Evolutionary conservation across 2,888 invertebrate species (phyloP), one percentile per base, ranked within the genome.

Genomic region (Choristoneura rosaceana): DNA sequence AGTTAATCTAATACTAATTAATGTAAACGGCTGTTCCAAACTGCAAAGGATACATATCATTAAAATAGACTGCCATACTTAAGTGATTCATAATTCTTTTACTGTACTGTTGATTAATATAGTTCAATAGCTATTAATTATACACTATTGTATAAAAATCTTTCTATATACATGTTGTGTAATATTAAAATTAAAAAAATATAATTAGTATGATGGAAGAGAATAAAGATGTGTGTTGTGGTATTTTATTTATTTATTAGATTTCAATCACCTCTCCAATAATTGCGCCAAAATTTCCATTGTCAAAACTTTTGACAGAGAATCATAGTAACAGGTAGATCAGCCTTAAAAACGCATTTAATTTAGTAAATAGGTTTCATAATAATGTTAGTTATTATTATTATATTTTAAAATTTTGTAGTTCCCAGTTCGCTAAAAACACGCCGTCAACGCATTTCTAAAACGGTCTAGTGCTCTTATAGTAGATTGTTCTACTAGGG

Each of bases 121-220:
- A 91, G 91, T 83, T 89, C 86, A 83, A 84, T 91, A 93, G 90
- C 83, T 81, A 87, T 84, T 89, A 89, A 90, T 89, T 93, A 93
- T 94, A 93, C 92, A 94, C 93, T 93, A 93, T 94, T 93, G 93
- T 93, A 93, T 93, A 91, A 93, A 93, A 91, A 87, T 92, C 94
- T 93, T 93, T 93, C 94, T 93, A 94, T 93, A 90, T 93, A 93
- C 94, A 93, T 93, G 93, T 94, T 94, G 93, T 93, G 92, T 93
- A 91, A 88, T 91, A 90, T 87, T 91, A 89, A 91, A 90, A 88
- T 87, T 90, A 83, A 83, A 80, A 43, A 82, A 90, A 86, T 87
- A 86, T 88, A 76, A 85, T 84, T 89, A 91, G 88, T 76, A 83
- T 73, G 84, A 81, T 83, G 80, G 80, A 85, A 83, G 84, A 81